These are phyloP conservation scores for Rhyacichthys aspro DNA, from an alignment of 2,797 vertebrate genomes.

Conservation along the genomic window DNA sequence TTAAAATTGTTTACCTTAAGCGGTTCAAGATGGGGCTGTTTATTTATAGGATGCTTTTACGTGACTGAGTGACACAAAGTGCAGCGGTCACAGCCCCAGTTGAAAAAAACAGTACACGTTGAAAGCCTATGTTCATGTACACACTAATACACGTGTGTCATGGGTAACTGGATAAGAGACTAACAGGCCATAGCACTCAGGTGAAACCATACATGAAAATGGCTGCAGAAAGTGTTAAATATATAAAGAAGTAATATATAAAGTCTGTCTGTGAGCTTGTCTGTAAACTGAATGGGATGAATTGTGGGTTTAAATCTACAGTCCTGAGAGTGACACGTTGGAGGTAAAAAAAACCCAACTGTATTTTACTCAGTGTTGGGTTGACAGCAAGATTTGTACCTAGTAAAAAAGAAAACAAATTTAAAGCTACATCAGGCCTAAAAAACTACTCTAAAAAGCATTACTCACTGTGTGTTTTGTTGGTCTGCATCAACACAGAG, in stretches of 20 bases:
- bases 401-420: neutral
- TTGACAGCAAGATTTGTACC: neutral
- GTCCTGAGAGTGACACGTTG: slow-evolving; percentile 9
- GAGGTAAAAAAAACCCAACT: slow-evolving; percentile 1
- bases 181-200: neutral
- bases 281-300: slow-evolving; percentile 20
- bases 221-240: slow-evolving; percentile 14
- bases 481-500: slow-evolving; percentile 25
- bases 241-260: slow-evolving; percentile 14
- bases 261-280: no score
- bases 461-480: no score
- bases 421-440: no score
- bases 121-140: slow-evolving; percentile 6
- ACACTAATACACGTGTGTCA: no score
- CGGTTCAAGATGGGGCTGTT: neutral
- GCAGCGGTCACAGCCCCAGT: slow-evolving; percentile 7
- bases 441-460: no score
- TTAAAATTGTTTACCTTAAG: neutral
- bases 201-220: slow-evolving; percentile 16
- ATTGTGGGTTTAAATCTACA: slow-evolving; percentile 17
- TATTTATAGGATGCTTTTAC: slow-evolving; percentile 22
- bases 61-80: slow-evolving; percentile 6
- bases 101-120: slow-evolving; percentile 25
- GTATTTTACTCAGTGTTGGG: slow-evolving; percentile 22
- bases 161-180: no score